Evolutionary conservation across 2,113 vertebrate species (phyloP), one percentile per base, ranked within the genome.

Genomic region (Calidris pygmaea): DNA sequence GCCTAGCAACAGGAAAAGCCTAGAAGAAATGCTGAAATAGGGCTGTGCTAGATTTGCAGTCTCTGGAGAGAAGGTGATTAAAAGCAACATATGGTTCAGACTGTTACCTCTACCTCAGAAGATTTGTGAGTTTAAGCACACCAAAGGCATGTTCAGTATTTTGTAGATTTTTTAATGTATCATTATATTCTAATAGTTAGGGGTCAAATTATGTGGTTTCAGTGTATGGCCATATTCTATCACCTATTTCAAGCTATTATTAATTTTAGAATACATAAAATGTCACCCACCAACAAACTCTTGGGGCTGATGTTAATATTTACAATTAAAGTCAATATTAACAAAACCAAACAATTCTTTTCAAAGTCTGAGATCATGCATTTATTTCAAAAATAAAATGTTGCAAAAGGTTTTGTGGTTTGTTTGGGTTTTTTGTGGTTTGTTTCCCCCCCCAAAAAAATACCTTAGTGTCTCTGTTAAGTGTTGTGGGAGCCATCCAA

Each of bases 401-500:
- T 21, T 70, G 19, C 10, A 48, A 90, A 67, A 32, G 75, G 0
- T 1, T 8, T 48, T 22, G 26, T 17, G 12, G 2, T 48, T 48
- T 23, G 52, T 74, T 27, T 37, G 3, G 14, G 6, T 2, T 1
- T 22, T 48, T n/a, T n/a, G n/a, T n/a, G n/a, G n/a, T n/a, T n/a
- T n/a, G n/a, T n/a, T n/a, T n/a, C n/a, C n/a, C n/a, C n/a, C n/a
- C n/a, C n/a, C n/a, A n/a, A n/a, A n/a, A n/a, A n/a, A 85, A 91
- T 74, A 1, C 1, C 7, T 59, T 59, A 35, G n/a, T 52, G 8
- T 23, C 20, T 60, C 30, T 35, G 4, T 32, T 60, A 60, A 3
- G 0, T 45, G 10, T 34, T 73, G 48, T 35, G 7, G 55, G 1
- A 4, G 7, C 6, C 14, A 65, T 5, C 1, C 10, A 47, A 39